Evolutionary conservation across 2,888 invertebrate genomes (phyloP).

Genomic region (Nomada hirtipes): DNA sequence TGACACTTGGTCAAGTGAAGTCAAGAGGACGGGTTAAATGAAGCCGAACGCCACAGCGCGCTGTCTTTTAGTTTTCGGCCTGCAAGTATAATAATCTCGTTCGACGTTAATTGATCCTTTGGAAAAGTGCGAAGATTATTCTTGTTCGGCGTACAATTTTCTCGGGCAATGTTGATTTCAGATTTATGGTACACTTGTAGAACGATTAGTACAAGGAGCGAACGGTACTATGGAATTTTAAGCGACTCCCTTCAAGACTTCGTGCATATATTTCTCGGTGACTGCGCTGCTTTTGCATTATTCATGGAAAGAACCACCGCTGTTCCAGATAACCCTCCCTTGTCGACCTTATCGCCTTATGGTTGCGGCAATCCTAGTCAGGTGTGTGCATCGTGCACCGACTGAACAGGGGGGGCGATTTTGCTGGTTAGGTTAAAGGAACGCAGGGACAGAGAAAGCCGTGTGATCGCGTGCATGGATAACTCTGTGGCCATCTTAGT

Average conservation of each 20-base stretch:
- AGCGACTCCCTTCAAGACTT: slow-evolving; percentile 20
- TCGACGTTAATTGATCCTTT: slow-evolving; percentile 4
- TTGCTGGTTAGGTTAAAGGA: slow-evolving; percentile 28
- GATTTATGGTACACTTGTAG: not conserved
- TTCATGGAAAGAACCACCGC: slow-evolving; percentile 73
- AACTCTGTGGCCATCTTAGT: slow-evolving; percentile 9
- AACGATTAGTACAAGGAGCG: not conserved
- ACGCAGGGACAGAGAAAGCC: slow-evolving; percentile 37
- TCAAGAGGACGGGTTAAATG: slow-evolving; percentile 81
- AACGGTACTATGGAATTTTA: slow-evolving; percentile 35
- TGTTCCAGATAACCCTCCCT: slow-evolving; percentile 75
- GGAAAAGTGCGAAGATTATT: slow-evolving; percentile 10
- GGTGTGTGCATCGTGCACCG: slow-evolving; percentile 62
- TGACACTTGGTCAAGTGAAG: slow-evolving; percentile 83
- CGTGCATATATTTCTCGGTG: slow-evolving; percentile 56
- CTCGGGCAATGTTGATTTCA: not conserved
- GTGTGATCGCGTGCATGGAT: slow-evolving; percentile 47
- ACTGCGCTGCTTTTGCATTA: slow-evolving; percentile 71
- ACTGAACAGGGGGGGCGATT: slow-evolving; percentile 54
- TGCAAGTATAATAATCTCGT: slow-evolving; percentile 51
- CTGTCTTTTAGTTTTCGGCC: slow-evolving; percentile 58
- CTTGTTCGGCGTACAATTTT: not conserved
- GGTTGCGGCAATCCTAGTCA: slow-evolving; percentile 65
- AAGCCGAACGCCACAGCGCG: slow-evolving; percentile 55
- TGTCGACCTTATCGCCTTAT: slow-evolving; percentile 73